These are phyloP conservation scores for Eurystomus gularis DNA, from an alignment of 2,113 vertebrate species.

Conservation along the genomic window DNA sequence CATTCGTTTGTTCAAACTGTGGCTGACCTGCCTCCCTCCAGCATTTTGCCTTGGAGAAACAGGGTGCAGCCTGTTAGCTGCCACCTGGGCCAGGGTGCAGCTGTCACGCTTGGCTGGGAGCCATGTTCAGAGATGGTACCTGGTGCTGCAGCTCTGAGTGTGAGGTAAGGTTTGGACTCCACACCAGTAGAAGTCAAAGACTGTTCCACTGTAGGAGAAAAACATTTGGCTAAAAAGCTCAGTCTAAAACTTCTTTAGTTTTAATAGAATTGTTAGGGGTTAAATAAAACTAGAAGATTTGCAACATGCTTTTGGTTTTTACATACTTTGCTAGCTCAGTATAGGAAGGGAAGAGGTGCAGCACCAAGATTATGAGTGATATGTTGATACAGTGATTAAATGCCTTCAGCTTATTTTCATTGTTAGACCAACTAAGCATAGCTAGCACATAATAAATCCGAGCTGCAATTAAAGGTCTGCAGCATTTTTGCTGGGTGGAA, in stretches of 20 bases:
- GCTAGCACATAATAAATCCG: slow-evolving; percentile 21
- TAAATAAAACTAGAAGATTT: neutral
- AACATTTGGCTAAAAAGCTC: neutral
- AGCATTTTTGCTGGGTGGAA: neutral
- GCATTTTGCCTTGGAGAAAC: neutral
- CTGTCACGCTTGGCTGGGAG: neutral
- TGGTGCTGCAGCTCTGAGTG: neutral
- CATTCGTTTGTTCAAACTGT: neutral
- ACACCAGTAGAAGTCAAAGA: neutral
- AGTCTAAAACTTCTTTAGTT: neutral
- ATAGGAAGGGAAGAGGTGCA: neutral
- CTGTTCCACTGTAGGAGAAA: neutral
- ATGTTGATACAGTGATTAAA: neutral
- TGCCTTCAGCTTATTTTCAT: neutral
- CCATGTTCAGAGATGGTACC: neutral
- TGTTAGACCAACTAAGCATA: neutral
- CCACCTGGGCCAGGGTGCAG: neutral
- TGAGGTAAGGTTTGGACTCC: neutral
- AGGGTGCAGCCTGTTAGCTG: neutral
- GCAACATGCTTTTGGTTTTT: neutral
- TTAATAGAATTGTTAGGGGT: neutral
- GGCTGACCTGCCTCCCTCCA: neutral
- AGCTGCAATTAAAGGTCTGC: neutral
- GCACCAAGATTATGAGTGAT: neutral
- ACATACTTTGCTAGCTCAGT: neutral